A percentile compares a stretch with the other conserved stretches of the same genome.
Evolutionary conservation across 2,888 invertebrate species (phyloP).

Genomic region (Acrocyrtus sp.): DNA sequence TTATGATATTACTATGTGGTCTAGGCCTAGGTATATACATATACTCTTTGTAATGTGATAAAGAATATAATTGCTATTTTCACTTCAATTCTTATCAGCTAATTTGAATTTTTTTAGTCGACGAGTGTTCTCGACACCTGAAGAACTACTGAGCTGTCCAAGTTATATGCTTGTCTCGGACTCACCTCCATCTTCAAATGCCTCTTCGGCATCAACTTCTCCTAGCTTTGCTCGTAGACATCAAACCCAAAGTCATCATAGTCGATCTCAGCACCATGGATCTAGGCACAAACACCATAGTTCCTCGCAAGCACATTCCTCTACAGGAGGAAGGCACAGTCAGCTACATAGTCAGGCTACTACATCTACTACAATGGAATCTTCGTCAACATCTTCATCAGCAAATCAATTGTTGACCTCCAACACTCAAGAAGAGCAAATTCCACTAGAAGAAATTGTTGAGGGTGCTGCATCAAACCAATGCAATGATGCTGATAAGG

Average conservation of each 20-base stretch:
- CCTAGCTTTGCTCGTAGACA: constrained; percentile 46
- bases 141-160: constrained; percentile 60
- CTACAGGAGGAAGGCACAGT: too few relatives aligned
- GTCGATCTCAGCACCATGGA: constrained; percentile 37
- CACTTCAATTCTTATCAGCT: background rate
- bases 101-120: constrained; percentile 54
- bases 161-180: constrained; percentile 62
- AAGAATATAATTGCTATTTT: too few relatives aligned
- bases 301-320: background rate
- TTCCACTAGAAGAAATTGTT: too few relatives aligned
- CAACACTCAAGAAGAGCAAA: too few relatives aligned
- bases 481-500: background rate
- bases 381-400: background rate
- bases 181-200: constrained; percentile 53
- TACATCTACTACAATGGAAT: too few relatives aligned
- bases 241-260: constrained; percentile 34
- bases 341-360: too few relatives aligned
- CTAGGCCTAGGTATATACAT: constrained; percentile 65
- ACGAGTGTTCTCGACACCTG: constrained; percentile 59
- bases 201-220: constrained; percentile 62
- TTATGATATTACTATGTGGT: constrained; percentile 69
- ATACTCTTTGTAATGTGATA: too few relatives aligned
- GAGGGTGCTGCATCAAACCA: too few relatives aligned
- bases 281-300: constrained; percentile 21
- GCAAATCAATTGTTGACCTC: background rate